Evolutionary conservation across 2,113 vertebrate genomes (phyloP), one percentile per base, ranked within the genome.

Genomic region (Axis porcinus): DNA sequence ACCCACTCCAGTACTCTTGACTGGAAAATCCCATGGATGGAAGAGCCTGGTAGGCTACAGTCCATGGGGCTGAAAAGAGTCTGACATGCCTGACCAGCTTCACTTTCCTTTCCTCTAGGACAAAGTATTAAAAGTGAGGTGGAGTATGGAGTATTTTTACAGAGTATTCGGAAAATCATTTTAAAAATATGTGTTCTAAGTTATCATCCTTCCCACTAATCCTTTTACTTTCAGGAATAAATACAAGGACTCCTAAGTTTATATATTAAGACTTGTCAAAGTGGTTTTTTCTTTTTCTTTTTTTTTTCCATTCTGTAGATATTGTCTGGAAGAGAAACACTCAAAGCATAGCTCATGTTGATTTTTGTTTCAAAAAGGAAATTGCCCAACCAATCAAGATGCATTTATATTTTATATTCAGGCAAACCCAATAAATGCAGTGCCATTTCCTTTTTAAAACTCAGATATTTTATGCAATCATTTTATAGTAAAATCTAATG

Each of bases 31-130:
- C n/a, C 19, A 40, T 40, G 67, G 67, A 40, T 40, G 19, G 19
- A 70, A 70, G n/a, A 70, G 10, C n/a, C 67, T 70, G 19, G 19
- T 70, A 23, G 19, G n/a, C 21, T 70, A 70, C 67, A 40, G 64
- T 70, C 16, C 5, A 21, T 70, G n/a, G 64, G 64, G 19, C 9
- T 23, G n/a, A 4, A 70, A 70, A 36, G n/a, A 36, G n/a, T 36
- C 64, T 0, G 0, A 36, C 12, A 23, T 0, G 1, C n/a, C 10
- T 23, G n/a, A 40, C 21, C n/a, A 36, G 36, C 67, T 70, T 70
- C 67, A 40, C 67, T 70, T 70, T 36, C 9, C 19, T 36, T 70
- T 7, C 54, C 1, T 47, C 12, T 14, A 89, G 15, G 30, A 43
- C 3, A 54, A 17, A 12, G 23, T 57, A 45, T 96, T 52, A 58